These are phyloP conservation scores for Vanessa cardui DNA, from an alignment of 2,888 invertebrate species.

Conservation along the genomic window DNA sequence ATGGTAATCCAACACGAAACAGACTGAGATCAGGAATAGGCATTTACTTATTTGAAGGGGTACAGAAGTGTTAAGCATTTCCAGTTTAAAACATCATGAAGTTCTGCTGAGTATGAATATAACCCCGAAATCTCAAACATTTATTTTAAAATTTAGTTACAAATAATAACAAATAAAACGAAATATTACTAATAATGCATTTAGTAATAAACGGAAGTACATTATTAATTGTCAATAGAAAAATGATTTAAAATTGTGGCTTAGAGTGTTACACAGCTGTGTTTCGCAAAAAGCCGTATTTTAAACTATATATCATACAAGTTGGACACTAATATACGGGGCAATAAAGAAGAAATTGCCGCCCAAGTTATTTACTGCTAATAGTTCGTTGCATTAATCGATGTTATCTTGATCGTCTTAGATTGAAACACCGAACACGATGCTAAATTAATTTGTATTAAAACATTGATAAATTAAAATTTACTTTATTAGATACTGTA, in stretches of 20 bases:
- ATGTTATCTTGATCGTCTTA: conserved; percentile 35
- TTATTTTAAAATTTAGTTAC: too few relatives aligned
- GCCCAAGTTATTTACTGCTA: conserved; percentile 29
- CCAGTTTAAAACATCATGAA: too few relatives aligned
- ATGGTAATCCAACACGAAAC: too few relatives aligned
- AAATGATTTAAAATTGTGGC: conserved; percentile 23
- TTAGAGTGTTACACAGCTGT: conserved; percentile 28
- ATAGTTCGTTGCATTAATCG: conserved; percentile 32
- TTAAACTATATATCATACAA: conserved; percentile 31
- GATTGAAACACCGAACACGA: conserved; percentile 20
- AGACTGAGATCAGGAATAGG: too few relatives aligned
- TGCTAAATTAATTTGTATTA: conserved; percentile 35
- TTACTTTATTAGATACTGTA: neutral
- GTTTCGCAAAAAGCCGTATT: conserved; percentile 25
- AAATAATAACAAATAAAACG: neutral
- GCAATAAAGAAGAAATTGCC: conserved; percentile 35
- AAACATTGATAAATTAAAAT: conserved; percentile 11
- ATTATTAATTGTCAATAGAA: conserved; percentile 15
- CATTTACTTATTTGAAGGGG: too few relatives aligned
- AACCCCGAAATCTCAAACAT: too few relatives aligned
- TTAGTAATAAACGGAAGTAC: conserved; percentile 9
- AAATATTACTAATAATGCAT: neutral
- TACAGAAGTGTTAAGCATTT: too few relatives aligned
- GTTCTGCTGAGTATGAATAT: too few relatives aligned
- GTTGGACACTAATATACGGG: conserved; percentile 37